phyloP scores from a whole-genome alignment of 1,140 invertebrate species.

The Eufriesea mexicana region DNA sequence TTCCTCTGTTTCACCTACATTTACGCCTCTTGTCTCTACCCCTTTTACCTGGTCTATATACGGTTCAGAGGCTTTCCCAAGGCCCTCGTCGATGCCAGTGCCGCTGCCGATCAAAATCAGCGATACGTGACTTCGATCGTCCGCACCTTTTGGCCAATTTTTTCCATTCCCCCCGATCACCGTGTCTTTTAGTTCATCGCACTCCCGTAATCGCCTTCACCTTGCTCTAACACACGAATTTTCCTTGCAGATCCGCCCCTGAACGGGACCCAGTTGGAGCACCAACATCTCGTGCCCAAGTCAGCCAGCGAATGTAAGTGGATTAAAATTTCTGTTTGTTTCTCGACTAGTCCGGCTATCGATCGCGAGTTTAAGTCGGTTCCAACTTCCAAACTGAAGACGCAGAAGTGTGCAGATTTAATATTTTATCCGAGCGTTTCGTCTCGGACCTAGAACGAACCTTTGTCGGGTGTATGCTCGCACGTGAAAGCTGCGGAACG shows the following conservation, averaged over 20 bases:
- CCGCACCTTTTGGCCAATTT: too few relatives aligned
- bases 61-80: constrained; percentile 38
- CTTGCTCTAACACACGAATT: neutral
- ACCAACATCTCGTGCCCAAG: constrained; percentile 58
- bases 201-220: neutral
- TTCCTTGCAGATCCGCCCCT: constrained; percentile 49
- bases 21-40: constrained; percentile 60
- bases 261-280: constrained; percentile 67
- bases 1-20: constrained; percentile 76
- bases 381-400: too few relatives aligned
- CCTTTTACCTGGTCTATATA: constrained; percentile 35
- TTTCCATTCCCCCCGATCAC: too few relatives aligned
- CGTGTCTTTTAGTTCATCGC: neutral
- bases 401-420: too few relatives aligned
- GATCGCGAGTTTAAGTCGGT: too few relatives aligned
- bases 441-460: too few relatives aligned
- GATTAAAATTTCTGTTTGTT: neutral
- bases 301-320: constrained; percentile 59
- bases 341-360: neutral
- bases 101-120: constrained; percentile 48
- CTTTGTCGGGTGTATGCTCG: too few relatives aligned
- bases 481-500: too few relatives aligned
- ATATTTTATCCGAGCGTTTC: too few relatives aligned
- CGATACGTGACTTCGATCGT: constrained; percentile 19
- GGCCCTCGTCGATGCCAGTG: constrained; percentile 37